Base-by-base conservation (phyloP, 1,140 invertebrate species). In the Drosophila micromelanica region DNA sequence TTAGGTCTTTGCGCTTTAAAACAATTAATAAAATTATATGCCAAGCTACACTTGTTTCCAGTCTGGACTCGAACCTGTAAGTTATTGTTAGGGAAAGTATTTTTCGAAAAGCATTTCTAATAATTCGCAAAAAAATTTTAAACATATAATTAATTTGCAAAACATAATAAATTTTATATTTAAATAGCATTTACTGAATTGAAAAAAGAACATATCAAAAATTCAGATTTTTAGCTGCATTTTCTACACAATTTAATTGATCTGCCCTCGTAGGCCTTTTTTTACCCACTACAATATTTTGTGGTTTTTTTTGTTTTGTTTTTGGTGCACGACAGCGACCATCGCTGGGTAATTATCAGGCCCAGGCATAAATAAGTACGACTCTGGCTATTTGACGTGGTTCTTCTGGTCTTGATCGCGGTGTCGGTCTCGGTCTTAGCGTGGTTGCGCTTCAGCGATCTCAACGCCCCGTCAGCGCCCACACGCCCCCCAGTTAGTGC, bases 381-480 rank as follows among this genome's bases (percentile, higher is more conserved):
- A 15, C 52, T 49, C 63, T 62, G 42, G 32, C 23, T 30, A 43
- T 56, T 62, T 48, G 20, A 40, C 42, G 37, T 48, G 40, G 32
- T 59, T 70, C 43, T 70, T 48, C 32, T 60, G 54, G 40, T 82
- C 64, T 78, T 82, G 68, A 65, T 52, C 56, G 61, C 61, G 65
- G 59, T 42, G 43, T 43, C 46, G 52, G 54, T 75, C 78, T 76
- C 70, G 73, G 54, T 80, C 73, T 87, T 78, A 71, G 48, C 42
- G 7, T 82, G 76, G 84, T 76, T 79, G 76, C 79, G 79, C 82
- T 76, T 89, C 79, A 84, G 82, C 70, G 69, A 40, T 7, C 51
- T 42, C 48, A 23, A 57, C 61, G 55, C 57, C 51, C 59, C 46
- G 23, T 73, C 35, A 64, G 73, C 77, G 80, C 82, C 84, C 82